Conservation (phyloP, 2,888 invertebrate species). For the Melolontha melolontha region DNA sequence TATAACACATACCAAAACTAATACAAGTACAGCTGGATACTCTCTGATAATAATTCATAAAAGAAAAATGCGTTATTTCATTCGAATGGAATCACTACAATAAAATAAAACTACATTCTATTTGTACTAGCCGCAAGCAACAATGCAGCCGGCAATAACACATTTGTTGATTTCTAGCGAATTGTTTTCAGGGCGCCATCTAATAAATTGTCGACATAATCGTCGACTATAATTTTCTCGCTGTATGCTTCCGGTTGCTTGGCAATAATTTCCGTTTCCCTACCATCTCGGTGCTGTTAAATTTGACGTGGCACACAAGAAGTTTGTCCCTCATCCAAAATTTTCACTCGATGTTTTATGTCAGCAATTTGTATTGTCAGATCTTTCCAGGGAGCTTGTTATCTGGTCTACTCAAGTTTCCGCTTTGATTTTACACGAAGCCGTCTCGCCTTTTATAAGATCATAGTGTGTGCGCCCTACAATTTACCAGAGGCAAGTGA, state of each 20-base stretch:
- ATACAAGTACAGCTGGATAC: background rate
- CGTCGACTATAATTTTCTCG: constrained; percentile 5
- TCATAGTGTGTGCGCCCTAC: background rate
- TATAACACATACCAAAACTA: too few relatives aligned
- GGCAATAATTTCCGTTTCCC: constrained; percentile 7
- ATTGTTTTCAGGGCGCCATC: constrained; percentile 14
- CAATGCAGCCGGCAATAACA: background rate
- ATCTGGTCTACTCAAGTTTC: constrained; percentile 26
- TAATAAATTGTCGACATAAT: constrained; percentile 19
- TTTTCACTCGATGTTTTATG: constrained; percentile 27
- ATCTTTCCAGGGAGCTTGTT: constrained; percentile 15
- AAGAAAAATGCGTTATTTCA: background rate
- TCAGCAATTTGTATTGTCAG: constrained; percentile 37
- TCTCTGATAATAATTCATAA: background rate
- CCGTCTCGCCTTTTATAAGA: constrained; percentile 8
- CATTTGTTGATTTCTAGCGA: background rate
- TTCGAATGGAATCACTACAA: background rate
- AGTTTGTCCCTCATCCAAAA: constrained; percentile 7
- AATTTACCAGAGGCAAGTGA: background rate
- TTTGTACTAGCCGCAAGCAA: background rate
- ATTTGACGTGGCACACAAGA: constrained; percentile 21
- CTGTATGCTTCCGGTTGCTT: constrained; percentile 1
- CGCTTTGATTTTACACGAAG: constrained; percentile 23
- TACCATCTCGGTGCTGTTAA: constrained; percentile 3
- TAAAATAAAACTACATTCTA: background rate